Evolutionary conservation across 2,113 vertebrate genomes (phyloP), one percentile per base, ranked within the genome.

Genomic region (Burhinus oedicnemus): DNA sequence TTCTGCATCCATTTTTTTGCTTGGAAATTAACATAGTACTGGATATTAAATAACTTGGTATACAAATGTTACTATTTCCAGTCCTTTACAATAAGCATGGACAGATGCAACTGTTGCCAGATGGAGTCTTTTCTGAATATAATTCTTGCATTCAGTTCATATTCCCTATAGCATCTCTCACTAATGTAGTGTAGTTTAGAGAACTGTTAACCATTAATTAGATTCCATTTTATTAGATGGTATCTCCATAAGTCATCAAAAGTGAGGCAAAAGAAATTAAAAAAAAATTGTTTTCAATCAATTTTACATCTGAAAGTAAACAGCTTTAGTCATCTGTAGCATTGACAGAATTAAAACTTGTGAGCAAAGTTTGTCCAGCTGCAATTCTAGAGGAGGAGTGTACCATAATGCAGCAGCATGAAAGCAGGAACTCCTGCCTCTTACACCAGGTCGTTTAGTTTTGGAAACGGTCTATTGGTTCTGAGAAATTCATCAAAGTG

Each of bases 341-440:
- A 83, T 3, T 93, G 91, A 80, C 66, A 91, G 89, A 79, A 91
- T 87, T 90, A 66, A 96, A 95, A 77, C 45, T 95, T 90, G 66
- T 62, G 42, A 94, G 62, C 55, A 80, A 94, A 96, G 42, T 85
- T 85, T 90, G 89, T 88, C 84, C 89, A 95, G 84, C 87, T 95
- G 93, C 1, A 2, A 1, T 62, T 93, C 32, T 42, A 27, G 83
- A 91, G 62, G n/a, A 75, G 38, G 52, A 34, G 25, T n/a, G 40
- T 19, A 94, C 54, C 0, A 0, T 69, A 19, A 47, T 18, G 77
- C 52, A 89, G 86, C 88, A 79, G 72, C 12, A 26, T 29, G 47
- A 68, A 81, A 87, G 60, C 65, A 65, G 89, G 25, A 82, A 30
- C 80, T 84, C 66, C 69, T 83, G 77, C 81, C 75, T 36, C 85